Evolutionary conservation across 2,113 vertebrate species (phyloP), one percentile per base, ranked within the genome.

Genomic region (Pogonocichla stellata): DNA sequence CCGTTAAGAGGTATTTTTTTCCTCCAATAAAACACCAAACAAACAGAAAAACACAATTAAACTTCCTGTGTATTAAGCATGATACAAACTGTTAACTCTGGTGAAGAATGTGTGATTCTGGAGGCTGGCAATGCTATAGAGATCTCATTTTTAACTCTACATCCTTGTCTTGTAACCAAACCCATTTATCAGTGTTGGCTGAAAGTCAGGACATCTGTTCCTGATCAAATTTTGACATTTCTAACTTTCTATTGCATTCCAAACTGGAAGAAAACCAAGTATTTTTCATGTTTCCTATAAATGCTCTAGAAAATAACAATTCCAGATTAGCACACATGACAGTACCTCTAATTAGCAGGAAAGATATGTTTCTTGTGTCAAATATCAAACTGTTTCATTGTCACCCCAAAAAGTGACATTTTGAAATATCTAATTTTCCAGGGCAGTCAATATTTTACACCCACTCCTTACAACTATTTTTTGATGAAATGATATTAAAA

Each of bases 131-230:
- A 62, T 31, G 53, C 60, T 58, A 40, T 1, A 77, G 42, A 70
- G 38, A 94, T 66, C 20, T 66, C 69, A 77, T 66, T 96, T 95
- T 88, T 70, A 43, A 34, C 71, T 88, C 79, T 80, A 10, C 10
- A 51, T 57, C 7, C 1, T 33, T 69, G 58, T 43, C 87, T 77
- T 45, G 24, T 58, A 95, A 95, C 71, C 29, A 95, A 78, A 90
- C 5, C 20, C 43, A 87, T 86, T 94, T 85, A 91, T 70, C 60
- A 51, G 42, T 23, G 22, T 78, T 96, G 90, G 81, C 62, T 93
- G 62, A 80, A 90, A 92, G 58, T 90, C 73, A 93, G 38, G 88
- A 93, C 94, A 94, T 95, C 95, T 97, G 92, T 86, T 96, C 61
- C 80, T 51, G 56, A 92, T 0, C 4, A 74, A 95, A 95, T 90